Conservation (phyloP, 2,113 vertebrate species). For the Menura novaehollandiae region DNA sequence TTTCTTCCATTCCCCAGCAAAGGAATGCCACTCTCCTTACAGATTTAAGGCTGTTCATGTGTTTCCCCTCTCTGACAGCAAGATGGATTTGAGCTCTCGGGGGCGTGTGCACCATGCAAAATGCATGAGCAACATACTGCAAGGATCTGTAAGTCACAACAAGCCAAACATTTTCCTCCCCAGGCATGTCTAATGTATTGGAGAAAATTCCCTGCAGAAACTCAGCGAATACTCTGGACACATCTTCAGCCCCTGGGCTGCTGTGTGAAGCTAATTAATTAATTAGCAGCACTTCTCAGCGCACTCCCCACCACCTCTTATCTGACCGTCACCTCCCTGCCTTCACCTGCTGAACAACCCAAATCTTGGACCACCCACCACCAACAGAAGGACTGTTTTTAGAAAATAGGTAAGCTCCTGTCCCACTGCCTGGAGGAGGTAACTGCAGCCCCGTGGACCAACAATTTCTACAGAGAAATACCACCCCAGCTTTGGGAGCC, state of each 20-base stretch:
- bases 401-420: fast-evolving
- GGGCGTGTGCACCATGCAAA: background rate
- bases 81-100: background rate
- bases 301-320: fast-evolving
- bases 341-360: too few relatives aligned
- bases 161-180: background rate
- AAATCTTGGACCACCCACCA: too few relatives aligned
- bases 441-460: fast-evolving
- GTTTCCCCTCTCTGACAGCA: background rate
- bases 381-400: background rate
- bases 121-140: background rate
- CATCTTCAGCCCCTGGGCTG: fast-evolving
- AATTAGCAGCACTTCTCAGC: background rate
- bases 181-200: fast-evolving
- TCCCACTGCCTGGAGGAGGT: background rate
- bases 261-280: fast-evolving
- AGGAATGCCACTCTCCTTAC: background rate
- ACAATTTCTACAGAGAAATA: background rate
- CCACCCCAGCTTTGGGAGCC: background rate
- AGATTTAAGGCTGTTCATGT: fast-evolving
- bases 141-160: background rate
- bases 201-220: background rate
- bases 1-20: background rate
- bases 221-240: fast-evolving
- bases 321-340: fast-evolving